A percentile compares a stretch with the other conserved stretches of the same genome.
phyloP scores from a whole-genome alignment of 2,888 invertebrate genomes.

The Caenorhabditis plicata region DNA sequence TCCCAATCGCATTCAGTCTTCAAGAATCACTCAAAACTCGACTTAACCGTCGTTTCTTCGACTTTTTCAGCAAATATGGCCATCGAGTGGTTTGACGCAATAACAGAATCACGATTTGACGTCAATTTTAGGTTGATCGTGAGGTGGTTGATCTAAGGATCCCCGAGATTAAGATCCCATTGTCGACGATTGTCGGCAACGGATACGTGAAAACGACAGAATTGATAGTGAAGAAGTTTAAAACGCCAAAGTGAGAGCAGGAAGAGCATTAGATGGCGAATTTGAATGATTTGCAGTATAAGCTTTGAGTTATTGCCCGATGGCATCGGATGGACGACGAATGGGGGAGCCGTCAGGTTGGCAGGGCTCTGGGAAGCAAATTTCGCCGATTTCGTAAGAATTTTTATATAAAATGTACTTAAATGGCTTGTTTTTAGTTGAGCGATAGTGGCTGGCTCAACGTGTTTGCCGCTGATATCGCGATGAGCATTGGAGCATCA shows the following conservation, averaged over 20 bases:
- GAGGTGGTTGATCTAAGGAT: constrained; percentile 56
- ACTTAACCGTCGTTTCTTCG: constrained; percentile 24
- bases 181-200: constrained; percentile 43
- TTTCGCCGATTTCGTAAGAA: constrained; percentile 46
- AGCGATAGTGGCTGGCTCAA: constrained; percentile 51
- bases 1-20: too few relatives aligned
- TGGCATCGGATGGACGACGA: constrained; percentile 49
- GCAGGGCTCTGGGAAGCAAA: constrained; percentile 52
- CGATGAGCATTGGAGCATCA: constrained; percentile 41
- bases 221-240: constrained; percentile 49
- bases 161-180: constrained; percentile 51
- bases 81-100: constrained; percentile 34
- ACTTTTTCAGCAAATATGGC: constrained; percentile 43
- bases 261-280: not conserved
- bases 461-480: constrained; percentile 46
- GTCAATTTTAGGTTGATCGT: constrained; percentile 40
- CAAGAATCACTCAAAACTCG: constrained; percentile 14
- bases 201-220: constrained; percentile 46
- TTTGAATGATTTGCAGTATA: constrained; percentile 19
- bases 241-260: constrained; percentile 39
- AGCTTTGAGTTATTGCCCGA: constrained; percentile 24
- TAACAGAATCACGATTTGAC: not conserved
- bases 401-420: constrained; percentile 4
- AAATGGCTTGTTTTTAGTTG: constrained; percentile 31
- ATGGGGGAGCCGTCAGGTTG: constrained; percentile 48